A percentile compares a stretch with the other conserved stretches of the same genome.
These are phyloP conservation scores for Hypomecis punctinalis DNA, from an alignment of 2,888 invertebrate species.

Conservation along the genomic window DNA sequence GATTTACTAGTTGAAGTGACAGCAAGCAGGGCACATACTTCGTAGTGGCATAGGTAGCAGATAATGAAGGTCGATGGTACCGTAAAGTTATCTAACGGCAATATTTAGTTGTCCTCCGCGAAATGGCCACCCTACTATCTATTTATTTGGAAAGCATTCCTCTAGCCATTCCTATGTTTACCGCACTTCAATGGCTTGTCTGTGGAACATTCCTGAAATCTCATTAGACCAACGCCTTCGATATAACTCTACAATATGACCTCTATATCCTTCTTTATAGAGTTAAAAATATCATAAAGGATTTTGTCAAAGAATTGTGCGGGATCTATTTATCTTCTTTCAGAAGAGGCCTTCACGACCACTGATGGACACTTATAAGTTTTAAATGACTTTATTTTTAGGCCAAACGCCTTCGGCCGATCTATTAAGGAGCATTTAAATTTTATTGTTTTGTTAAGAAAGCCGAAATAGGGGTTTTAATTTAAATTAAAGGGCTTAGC, in stretches of 20 bases:
- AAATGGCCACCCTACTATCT: conserved; percentile 32
- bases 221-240: conserved; percentile 25
- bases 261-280: conserved; percentile 16
- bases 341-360: conserved; percentile 53
- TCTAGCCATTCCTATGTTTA: conserved; percentile 39
- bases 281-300: conserved; percentile 13
- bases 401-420: conserved; percentile 39
- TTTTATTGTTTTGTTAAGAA: conserved; percentile 22
- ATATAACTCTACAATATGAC: conserved; percentile 12
- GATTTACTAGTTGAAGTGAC: too few species aligned
- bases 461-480: background rate
- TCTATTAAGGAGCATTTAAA: conserved; percentile 22
- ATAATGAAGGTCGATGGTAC: too few species aligned
- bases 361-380: conserved; percentile 59
- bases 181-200: conserved; percentile 44
- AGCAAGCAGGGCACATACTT: too few species aligned
- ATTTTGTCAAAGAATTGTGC: conserved; percentile 30
- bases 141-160: conserved; percentile 43
- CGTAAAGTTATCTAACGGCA: too few species aligned
- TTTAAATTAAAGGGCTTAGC: conserved; percentile 4
- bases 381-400: conserved; percentile 56
- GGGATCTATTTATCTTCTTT: conserved; percentile 54
- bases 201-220: conserved; percentile 43
- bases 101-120: background rate
- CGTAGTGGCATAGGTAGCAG: too few species aligned